phyloP scores from a whole-genome alignment of 1,140 invertebrate species.

The Phocides pigmalion region DNA sequence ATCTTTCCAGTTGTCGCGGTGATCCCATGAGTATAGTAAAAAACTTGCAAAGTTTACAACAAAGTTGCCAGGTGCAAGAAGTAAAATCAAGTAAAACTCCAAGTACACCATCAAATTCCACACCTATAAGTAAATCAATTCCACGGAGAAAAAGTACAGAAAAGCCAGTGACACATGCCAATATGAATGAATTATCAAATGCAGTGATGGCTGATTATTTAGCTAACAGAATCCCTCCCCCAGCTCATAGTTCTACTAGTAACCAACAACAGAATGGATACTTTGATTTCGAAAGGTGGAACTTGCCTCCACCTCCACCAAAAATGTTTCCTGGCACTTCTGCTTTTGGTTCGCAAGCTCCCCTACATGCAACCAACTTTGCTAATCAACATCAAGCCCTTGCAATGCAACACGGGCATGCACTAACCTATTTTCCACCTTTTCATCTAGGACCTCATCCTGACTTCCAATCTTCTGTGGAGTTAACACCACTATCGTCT shows the following conservation, averaged over 20 bases:
- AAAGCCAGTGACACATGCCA: slow-evolving; percentile 74
- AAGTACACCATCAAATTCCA: slow-evolving; percentile 48
- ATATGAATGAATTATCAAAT: slow-evolving; percentile 82
- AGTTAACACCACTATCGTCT: slow-evolving; percentile 85
- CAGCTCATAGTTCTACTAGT: slow-evolving; percentile 87
- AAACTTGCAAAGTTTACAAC: slow-evolving; percentile 87
- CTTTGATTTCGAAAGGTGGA: slow-evolving; percentile 90
- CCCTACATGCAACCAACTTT: slow-evolving; percentile 84
- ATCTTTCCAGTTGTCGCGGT: slow-evolving; percentile 88
- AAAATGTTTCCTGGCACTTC: slow-evolving; percentile 87
- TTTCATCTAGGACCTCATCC: slow-evolving; percentile 87
- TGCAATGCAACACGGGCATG: slow-evolving; percentile 86
- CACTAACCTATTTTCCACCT: slow-evolving; percentile 88
- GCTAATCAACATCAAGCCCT: slow-evolving; percentile 87
- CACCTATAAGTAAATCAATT: slow-evolving; percentile 60
- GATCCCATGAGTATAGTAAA: slow-evolving; percentile 91
- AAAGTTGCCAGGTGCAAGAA: slow-evolving; percentile 85
- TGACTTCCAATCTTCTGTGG: slow-evolving; percentile 87
- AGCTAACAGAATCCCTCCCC: slow-evolving; percentile 86
- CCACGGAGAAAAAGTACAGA: slow-evolving; percentile 83
- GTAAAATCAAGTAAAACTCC: slow-evolving; percentile 78
- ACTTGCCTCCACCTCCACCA: slow-evolving; percentile 86
- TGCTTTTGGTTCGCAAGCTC: slow-evolving; percentile 84
- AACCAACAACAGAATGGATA: slow-evolving; percentile 88
- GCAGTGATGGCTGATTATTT: slow-evolving; percentile 85